Evolutionary conservation across 2,797 vertebrate species (phyloP), one percentile per base, ranked within the genome.

Genomic region (Xyrichtys novacula): DNA sequence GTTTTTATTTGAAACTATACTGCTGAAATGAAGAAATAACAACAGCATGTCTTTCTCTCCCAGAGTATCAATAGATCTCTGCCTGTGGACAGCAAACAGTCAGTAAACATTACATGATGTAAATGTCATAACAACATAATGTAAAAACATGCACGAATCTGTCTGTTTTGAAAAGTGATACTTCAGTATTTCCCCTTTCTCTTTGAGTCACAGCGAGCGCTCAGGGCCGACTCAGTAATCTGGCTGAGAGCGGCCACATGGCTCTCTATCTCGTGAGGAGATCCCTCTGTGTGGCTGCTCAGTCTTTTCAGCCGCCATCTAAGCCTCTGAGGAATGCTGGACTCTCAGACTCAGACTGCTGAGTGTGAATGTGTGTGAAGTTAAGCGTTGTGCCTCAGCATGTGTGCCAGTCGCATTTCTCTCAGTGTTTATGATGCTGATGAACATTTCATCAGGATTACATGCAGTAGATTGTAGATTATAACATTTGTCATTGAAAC

Each of bases 241-340:
- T 82, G 85, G 43, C 71, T 83, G 83, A 86, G 85, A 82, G 76
- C 74, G 79, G 81, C 91, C 88, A 85, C 88, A 88, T 87, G 83
- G 81, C 70, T 72, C 58, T 81, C 55, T 64, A 79, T 91, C 88
- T 89, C 72, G 74, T 89, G 89, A 91, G 90, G 88, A 89, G 83
- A 89, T 85, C 87, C 78, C 88, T 85, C 82, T 88, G 83, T 89
- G 86, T 78, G 71, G 74, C 85, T 87, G 77, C 81, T 90, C 84
- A 84, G 85, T 92, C 89, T 88, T 89, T 89, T 89, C 81, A 88
- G 75, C 76, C 74, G 32, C 61, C 60, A 84, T 83, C 88, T 93
- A 92, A 93, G 87, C 88, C 72, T 83, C 83, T 85, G 12, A 81
- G 90, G 92, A 93, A 93, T 93, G 91, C 85, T 78, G 71, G 77